Percentiles rank a stretch among this genome's conserved stretches.
Evolutionary conservation across 2,888 invertebrate species (phyloP).

Genomic region (Nephrotoma appendiculata): DNA sequence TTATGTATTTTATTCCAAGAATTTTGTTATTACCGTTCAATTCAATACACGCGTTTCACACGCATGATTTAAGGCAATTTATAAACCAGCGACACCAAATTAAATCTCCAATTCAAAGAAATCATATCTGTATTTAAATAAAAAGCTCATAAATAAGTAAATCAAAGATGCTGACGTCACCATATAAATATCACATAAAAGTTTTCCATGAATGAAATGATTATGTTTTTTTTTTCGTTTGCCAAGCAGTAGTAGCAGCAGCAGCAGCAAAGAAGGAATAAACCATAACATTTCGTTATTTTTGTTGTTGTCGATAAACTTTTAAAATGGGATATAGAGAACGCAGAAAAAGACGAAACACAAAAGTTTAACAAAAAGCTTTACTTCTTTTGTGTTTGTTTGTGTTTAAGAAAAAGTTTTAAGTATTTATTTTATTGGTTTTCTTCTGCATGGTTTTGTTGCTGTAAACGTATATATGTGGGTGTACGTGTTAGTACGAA

Average conservation of each 20-base stretch:
- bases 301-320: neutral
- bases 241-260: neutral
- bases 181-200: neutral
- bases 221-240: neutral
- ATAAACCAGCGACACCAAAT: too few relatives aligned
- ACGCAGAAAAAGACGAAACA: neutral
- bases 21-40: too few relatives aligned
- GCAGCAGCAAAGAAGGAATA: neutral
- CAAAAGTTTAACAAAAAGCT: neutral
- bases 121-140: too few relatives aligned
- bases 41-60: too few relatives aligned
- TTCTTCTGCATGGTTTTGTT: neutral
- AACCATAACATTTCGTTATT: neutral
- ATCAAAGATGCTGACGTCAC: neutral
- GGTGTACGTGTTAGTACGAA: neutral
- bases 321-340: neutral
- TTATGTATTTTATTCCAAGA: too few relatives aligned
- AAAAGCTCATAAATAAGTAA: neutral
- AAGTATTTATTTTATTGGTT: neutral
- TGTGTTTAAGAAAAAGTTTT: neutral
- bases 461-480: neutral
- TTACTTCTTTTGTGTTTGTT: neutral
- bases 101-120: too few relatives aligned
- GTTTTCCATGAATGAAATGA: neutral
- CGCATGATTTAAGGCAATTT: too few relatives aligned